phyloP scores from a whole-genome alignment of 2,797 vertebrate species.

The Enteromius radiatus region DNA sequence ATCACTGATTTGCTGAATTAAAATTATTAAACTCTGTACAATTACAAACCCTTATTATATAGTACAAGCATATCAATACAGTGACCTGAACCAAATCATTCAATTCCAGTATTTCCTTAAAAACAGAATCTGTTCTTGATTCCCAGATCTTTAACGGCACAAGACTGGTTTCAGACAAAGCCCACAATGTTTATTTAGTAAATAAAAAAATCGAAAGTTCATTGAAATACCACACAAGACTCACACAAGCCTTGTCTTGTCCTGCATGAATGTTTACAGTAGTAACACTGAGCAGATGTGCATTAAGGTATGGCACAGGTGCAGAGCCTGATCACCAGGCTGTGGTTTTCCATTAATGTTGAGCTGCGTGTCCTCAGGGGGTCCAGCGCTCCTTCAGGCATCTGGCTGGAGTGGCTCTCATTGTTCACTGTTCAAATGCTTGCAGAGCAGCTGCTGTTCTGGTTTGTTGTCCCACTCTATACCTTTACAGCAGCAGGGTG shows the following conservation, averaged over 20 bases:
- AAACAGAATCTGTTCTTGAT: not conserved
- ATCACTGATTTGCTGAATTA: not conserved
- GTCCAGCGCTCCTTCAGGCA: constrained; percentile 49
- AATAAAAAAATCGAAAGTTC: constrained; percentile 33
- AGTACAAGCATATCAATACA: not conserved
- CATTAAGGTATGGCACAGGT: constrained; percentile 51
- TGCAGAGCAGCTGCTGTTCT: constrained; percentile 55
- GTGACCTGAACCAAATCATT: not conserved
- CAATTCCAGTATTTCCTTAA: not conserved
- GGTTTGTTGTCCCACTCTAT: constrained; percentile 50
- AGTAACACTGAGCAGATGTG: constrained; percentile 50
- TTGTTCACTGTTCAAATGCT: constrained; percentile 59
- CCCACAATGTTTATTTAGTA: constrained; percentile 18
- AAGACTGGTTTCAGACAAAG: not conserved
- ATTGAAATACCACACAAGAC: constrained; percentile 21
- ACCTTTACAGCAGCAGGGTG: constrained; percentile 50
- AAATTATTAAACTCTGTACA: not conserved
- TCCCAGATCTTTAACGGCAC: not conserved
- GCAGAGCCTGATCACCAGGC: constrained; percentile 44
- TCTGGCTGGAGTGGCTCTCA: constrained; percentile 55
- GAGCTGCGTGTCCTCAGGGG: constrained; percentile 50
- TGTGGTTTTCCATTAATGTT: constrained; percentile 47
- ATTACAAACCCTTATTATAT: too few species aligned
- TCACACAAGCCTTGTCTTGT: constrained; percentile 26
- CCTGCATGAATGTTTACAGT: constrained; percentile 35